These are phyloP conservation scores for Pluvianellus socialis DNA, from an alignment of 2,113 vertebrate species.

Conservation along the genomic window DNA sequence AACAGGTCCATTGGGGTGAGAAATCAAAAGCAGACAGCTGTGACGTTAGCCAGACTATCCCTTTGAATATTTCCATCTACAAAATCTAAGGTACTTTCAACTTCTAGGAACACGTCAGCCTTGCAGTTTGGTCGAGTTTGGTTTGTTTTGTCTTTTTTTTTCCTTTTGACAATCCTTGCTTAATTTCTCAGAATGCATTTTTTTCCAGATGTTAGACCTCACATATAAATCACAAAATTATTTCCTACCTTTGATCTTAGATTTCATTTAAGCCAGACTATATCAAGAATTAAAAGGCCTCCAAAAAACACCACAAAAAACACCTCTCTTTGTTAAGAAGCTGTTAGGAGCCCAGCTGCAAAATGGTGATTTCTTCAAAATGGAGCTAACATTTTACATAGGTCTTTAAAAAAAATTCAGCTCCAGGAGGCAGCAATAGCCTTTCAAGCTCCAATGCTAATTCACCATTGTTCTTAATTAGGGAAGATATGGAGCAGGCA, in stretches of 20 bases:
- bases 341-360: background rate
- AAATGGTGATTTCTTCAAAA: background rate
- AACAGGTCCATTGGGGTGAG: background rate
- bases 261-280: background rate
- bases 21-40: background rate
- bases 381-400: background rate
- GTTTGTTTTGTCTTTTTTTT: background rate
- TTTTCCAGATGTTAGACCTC: background rate
- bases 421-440: background rate
- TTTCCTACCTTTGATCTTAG: background rate
- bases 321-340: background rate
- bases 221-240: background rate
- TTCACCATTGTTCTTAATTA: constrained; percentile 59
- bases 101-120: background rate
- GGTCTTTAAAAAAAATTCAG: background rate
- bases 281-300: background rate
- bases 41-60: background rate
- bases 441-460: constrained; percentile 43
- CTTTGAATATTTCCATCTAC: background rate
- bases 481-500: constrained; percentile 18
- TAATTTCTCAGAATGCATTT: background rate
- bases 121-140: background rate
- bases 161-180: background rate
- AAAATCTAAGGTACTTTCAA: background rate
- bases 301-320: background rate